Conservation (phyloP, 2,888 invertebrate species). For the Penaeus monodon region DNA sequence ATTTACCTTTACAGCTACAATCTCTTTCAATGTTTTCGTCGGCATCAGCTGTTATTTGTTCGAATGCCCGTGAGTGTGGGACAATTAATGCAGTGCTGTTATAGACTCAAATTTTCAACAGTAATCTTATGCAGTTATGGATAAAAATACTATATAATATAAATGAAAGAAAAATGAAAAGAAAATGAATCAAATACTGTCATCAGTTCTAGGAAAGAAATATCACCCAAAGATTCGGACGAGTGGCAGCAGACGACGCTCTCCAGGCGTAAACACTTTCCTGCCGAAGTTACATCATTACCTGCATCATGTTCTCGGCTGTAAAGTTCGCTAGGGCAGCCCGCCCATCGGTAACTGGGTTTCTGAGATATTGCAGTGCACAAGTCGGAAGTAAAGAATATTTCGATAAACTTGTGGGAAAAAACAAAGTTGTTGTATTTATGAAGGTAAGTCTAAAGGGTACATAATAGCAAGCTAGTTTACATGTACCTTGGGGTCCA, state of each 20-base stretch:
- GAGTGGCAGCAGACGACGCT: slow-evolving; percentile 8
- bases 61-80: background rate
- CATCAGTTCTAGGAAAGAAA: no score
- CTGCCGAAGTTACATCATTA: no score
- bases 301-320: slow-evolving; percentile 1
- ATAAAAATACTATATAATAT: no score
- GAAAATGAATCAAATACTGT: no score
- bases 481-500: background rate
- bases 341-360: background rate
- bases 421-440: slow-evolving; percentile 60
- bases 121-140: no score
- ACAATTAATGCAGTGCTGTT: no score
- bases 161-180: no score
- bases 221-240: no score
- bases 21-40: slow-evolving; percentile 13
- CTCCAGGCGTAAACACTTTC: no score
- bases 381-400: slow-evolving; percentile 56
- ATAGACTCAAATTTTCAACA: no score
- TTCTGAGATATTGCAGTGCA: slow-evolving; percentile 25
- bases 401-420: slow-evolving; percentile 47
- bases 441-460: slow-evolving; percentile 49
- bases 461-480: background rate
- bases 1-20: background rate
- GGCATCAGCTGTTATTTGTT: slow-evolving; percentile 9
- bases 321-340: background rate